These are phyloP conservation scores for Heliothis virescens DNA, from an alignment of 1,140 invertebrate species.

Conservation along the genomic window DNA sequence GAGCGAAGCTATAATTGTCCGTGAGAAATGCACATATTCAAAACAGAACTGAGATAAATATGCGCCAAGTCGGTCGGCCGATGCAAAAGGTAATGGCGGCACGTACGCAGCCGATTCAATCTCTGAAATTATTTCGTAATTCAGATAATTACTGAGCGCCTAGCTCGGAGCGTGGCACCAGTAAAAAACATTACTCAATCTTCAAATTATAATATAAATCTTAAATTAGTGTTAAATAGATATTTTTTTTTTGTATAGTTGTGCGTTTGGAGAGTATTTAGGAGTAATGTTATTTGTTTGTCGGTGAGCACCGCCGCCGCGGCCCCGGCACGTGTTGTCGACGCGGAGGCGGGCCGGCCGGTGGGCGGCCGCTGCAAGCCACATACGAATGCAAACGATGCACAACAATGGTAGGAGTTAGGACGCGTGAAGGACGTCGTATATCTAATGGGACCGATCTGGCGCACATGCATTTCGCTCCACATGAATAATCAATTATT, in stretches of 20 bases:
- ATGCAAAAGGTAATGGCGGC: conserved; percentile 60
- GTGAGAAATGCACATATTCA: conserved; percentile 20
- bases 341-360: conserved; percentile 67
- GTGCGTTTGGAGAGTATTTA: neutral
- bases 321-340: conserved; percentile 61
- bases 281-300: conserved; percentile 38
- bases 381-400: conserved; percentile 83
- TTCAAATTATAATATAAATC: conserved; percentile 48
- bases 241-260: conserved; percentile 50
- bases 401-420: conserved; percentile 84
- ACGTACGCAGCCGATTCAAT: conserved; percentile 62
- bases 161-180: conserved; percentile 55
- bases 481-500: conserved; percentile 85
- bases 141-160: conserved; percentile 63
- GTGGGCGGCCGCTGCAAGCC: conserved; percentile 73
- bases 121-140: conserved; percentile 65
- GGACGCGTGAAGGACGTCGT: conserved; percentile 85
- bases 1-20: neutral
- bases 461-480: conserved; percentile 79
- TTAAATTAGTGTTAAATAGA: conserved; percentile 60
- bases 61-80: conserved; percentile 48
- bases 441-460: conserved; percentile 83
- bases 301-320: neutral
- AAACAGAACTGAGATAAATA: conserved; percentile 50
- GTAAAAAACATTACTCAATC: conserved; percentile 60